phyloP scores from a whole-genome alignment of 2,888 invertebrate genomes.

The Monopis laevigella region DNA sequence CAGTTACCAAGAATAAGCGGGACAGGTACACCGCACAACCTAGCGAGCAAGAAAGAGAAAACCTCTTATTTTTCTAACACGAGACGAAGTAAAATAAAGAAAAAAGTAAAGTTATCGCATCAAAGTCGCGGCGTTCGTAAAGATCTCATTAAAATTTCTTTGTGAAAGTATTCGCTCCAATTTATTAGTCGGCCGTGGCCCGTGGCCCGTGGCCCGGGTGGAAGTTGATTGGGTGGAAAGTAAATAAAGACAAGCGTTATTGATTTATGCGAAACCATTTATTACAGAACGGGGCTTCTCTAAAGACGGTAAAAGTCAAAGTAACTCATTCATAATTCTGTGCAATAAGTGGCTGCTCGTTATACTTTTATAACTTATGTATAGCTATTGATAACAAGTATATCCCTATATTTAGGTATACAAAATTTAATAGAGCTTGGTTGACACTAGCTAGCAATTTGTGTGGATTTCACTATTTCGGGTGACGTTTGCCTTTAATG shows the following conservation, averaged over 20 bases:
- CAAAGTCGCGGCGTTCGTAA: constrained; percentile 52
- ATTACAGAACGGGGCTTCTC: constrained; percentile 14
- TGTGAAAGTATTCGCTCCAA: constrained; percentile 55
- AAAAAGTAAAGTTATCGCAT: constrained; percentile 53
- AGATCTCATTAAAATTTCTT: constrained; percentile 65
- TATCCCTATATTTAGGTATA: too few relatives aligned
- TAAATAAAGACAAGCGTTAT: constrained; percentile 50
- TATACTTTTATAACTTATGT: too few relatives aligned
- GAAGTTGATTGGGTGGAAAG: constrained; percentile 27
- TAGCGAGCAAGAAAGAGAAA: constrained; percentile 31
- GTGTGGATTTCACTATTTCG: too few relatives aligned
- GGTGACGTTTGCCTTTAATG: too few relatives aligned
- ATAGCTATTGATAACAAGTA: too few relatives aligned
- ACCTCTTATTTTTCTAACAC: constrained; percentile 39
- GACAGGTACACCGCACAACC: constrained; percentile 26
- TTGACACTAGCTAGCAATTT: too few relatives aligned
- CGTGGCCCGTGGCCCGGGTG: too few relatives aligned
- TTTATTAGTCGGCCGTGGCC: constrained; percentile 51
- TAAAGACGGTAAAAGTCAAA: constrained; percentile 10
- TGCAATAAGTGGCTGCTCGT: not conserved
- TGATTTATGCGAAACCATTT: constrained; percentile 36
- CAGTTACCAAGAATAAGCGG: constrained; percentile 36
- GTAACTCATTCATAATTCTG: constrained; percentile 1
- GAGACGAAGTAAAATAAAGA: constrained; percentile 51
- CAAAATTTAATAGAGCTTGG: too few relatives aligned